Evolutionary conservation across 2,888 invertebrate genomes (phyloP).

Genomic region (Chaetogeoica ovagalla): DNA sequence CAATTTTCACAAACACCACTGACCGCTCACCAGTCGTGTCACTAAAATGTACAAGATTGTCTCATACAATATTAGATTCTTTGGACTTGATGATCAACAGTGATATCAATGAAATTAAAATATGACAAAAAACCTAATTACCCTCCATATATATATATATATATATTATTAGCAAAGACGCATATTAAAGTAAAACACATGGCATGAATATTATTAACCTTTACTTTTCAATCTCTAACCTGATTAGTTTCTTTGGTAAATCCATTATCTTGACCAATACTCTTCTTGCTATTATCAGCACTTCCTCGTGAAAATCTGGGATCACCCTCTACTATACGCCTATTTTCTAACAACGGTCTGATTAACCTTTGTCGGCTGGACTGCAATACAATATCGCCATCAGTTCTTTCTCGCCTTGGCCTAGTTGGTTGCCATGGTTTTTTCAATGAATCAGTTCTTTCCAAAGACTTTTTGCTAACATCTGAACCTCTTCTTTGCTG

Average conservation of each 20-base stretch:
- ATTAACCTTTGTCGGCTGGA: conserved; percentile 62
- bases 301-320: conserved; percentile 61
- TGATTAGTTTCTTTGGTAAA: conserved; percentile 49
- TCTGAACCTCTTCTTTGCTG: conserved; percentile 60
- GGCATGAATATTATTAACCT: conserved; percentile 50
- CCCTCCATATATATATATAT: conserved; percentile 14
- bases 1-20: conserved; percentile 44
- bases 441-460: conserved; percentile 67
- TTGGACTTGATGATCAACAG: conserved; percentile 46
- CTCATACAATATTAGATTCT: conserved; percentile 19
- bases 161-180: conserved; percentile 50
- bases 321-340: conserved; percentile 62
- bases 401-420: conserved; percentile 84
- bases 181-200: conserved; percentile 49
- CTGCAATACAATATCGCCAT: conserved; percentile 81
- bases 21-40: conserved; percentile 14
- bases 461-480: conserved; percentile 55
- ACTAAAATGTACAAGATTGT: conserved; percentile 21
- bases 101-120: conserved; percentile 46
- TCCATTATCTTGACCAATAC: conserved; percentile 50
- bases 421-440: conserved; percentile 63
- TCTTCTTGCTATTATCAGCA: conserved; percentile 40
- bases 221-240: conserved; percentile 51
- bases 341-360: conserved; percentile 62
- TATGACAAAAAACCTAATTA: conserved; percentile 43